Base-by-base conservation (phyloP, 2,113 vertebrate species). In the Noctilio leporinus region DNA sequence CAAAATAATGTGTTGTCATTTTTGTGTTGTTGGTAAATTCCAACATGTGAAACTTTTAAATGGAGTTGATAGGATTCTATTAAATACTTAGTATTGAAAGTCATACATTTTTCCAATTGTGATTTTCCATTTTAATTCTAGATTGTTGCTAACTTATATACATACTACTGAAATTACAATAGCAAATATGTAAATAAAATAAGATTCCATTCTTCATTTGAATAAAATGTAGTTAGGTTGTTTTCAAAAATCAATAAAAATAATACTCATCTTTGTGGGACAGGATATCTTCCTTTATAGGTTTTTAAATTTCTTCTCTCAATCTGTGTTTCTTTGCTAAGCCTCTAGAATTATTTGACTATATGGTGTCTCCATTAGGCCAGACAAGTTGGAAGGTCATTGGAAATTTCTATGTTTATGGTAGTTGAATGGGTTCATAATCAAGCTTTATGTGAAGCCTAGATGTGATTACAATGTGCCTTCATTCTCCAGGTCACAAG, bases 401-500 rank as follows among this genome's bases (percentile, higher is more conserved):
- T 2, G 7, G 91, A 86, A 86, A 75, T 9, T 4, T 90, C 51
- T 73, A 24, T 43, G 65, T 57, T 96, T 92, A 64, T 88, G 94
- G 45, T 77, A 82, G 69, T 97, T 62, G 69, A 64, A 67, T 76
- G 91, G 85, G 65, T 86, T 40, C 40, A 55, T 26, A 73, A 12
- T 45, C 76, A 93, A 96, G 76, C 64, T 43, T 86, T 75, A 75
- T 94, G 78, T 57, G 84, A 93, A 82, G 40, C 69, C 40, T 93
- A 77, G 49, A 28, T 40, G 3, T 93, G 77, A 35, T 96, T 64
- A 51, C 12, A 16, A 59, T 53, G 17, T 64, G 69, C 59, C 53
- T 92, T 96, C n/a, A 33, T 53, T 53, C 64, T 95, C 65, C 45
- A 62, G 14, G 43, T 90, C 53, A 75, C 47, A 95, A 81, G 40